Evolutionary conservation across 2,113 vertebrate genomes (phyloP).

Genomic region (Podarcis cretensis): DNA sequence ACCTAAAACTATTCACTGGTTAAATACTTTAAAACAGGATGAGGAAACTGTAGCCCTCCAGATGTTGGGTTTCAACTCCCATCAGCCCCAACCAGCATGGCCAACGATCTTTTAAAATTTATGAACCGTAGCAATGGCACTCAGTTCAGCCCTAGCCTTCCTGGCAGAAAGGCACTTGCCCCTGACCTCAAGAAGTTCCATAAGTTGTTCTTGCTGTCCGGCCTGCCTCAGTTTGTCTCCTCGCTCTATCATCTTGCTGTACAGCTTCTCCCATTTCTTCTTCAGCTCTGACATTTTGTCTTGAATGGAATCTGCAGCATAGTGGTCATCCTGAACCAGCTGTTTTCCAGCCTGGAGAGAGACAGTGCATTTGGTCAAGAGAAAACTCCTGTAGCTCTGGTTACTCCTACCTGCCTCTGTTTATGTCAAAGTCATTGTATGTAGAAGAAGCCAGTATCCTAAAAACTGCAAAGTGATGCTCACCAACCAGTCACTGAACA

Average conservation of each 20-base stretch:
- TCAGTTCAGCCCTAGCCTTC: neutral
- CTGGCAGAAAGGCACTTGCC: neutral
- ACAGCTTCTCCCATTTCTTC: slow-evolving; percentile 80
- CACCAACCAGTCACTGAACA: neutral
- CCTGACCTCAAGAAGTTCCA: slow-evolving; percentile 86
- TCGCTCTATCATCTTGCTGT: slow-evolving; percentile 81
- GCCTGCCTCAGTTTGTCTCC: slow-evolving; percentile 86
- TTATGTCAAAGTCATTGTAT: neutral
- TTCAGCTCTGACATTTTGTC: slow-evolving; percentile 74
- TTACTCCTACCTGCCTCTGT: neutral
- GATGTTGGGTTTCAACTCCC: neutral
- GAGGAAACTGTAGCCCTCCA: no score
- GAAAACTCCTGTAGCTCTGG: no score
- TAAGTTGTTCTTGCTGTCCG: slow-evolving; percentile 87
- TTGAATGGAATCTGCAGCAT: slow-evolving; percentile 71
- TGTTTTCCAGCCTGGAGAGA: slow-evolving; percentile 78
- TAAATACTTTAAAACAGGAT: neutral
- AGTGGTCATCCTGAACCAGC: slow-evolving; percentile 74
- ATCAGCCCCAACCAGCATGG: neutral
- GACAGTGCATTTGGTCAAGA: neutral
- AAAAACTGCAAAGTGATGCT: neutral
- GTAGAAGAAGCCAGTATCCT: neutral
- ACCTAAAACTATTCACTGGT: neutral
- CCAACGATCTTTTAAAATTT: neutral
- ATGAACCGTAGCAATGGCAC: no score